Conservation (phyloP, 2,113 vertebrate genomes). For the Ia io region DNA sequence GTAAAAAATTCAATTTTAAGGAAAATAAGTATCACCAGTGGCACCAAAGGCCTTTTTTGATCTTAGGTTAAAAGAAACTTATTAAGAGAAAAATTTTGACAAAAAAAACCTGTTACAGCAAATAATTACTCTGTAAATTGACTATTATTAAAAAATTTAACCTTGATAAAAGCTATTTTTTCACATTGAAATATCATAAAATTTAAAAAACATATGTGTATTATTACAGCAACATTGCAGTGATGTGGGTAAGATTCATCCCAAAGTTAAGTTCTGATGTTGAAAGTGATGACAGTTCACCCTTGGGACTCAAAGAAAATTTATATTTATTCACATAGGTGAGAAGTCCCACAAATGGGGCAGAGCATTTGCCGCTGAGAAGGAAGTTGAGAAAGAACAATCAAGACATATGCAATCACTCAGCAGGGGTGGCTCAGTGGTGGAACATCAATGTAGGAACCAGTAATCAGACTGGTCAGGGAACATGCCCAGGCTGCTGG, state of each 20-base stretch:
- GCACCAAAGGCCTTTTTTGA: not conserved
- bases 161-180: not conserved
- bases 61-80: not conserved
- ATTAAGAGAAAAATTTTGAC: not conserved
- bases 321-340: not conserved
- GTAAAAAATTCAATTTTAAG: not conserved
- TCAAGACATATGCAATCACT: not conserved
- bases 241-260: not conserved
- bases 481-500: too few species aligned
- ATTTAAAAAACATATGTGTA: not conserved
- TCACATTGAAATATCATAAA: not conserved
- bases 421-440: not conserved
- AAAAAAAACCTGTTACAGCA: not conserved
- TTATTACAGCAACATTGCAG: not conserved
- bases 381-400: not conserved
- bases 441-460: not conserved
- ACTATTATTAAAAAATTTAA: not conserved
- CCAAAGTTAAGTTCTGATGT: not conserved
- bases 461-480: too few species aligned
- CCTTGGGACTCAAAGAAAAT: not conserved
- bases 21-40: not conserved
- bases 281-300: not conserved
- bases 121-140: not conserved
- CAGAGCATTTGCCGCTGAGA: not conserved
- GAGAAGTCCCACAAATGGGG: accelerated